These are phyloP conservation scores for Helicoverpa assulta DNA, from an alignment of 2,888 invertebrate genomes.

Conservation along the genomic window DNA sequence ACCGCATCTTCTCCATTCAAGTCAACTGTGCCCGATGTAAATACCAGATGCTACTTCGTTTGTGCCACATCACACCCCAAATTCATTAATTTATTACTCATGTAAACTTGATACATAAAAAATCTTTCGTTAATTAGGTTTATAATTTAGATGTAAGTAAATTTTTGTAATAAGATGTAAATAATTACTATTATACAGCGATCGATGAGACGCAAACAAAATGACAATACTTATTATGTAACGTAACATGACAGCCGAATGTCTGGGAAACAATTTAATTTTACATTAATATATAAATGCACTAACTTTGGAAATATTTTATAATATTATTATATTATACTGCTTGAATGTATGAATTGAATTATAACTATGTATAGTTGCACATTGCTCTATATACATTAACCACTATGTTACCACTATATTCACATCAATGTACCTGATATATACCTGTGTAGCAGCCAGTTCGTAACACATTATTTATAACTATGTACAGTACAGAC, in stretches of 20 bases:
- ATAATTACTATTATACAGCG: conserved; percentile 78
- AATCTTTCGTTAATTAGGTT: conserved; percentile 85
- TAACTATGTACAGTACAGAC: conserved; percentile 31
- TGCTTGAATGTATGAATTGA: conserved; percentile 39
- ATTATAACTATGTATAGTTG: conserved; percentile 45
- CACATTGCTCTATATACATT: conserved; percentile 48
- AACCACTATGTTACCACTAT: conserved; percentile 50
- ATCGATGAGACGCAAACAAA: conserved; percentile 64
- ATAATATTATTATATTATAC: conserved; percentile 32
- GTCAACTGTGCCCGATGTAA: conserved; percentile 73
- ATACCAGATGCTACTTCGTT: conserved; percentile 74
- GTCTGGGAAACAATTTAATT: conserved; percentile 20
- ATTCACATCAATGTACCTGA: conserved; percentile 72
- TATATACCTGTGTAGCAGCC: conserved; percentile 53
- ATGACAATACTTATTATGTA: conserved; percentile 64
- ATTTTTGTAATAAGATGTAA: conserved; percentile 85
- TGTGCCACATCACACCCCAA: conserved; percentile 83
- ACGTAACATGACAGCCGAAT: conserved; percentile 42
- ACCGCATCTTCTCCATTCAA: conserved; percentile 65
- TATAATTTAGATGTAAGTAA: conserved; percentile 82
- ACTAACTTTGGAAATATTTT: conserved; percentile 44
- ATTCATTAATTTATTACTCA: conserved; percentile 90
- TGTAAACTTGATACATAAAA: conserved; percentile 81
- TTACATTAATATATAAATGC: conserved; percentile 41
- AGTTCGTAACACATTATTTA: conserved; percentile 34